Percentiles rank a stretch among this genome's conserved stretches.
These are phyloP conservation scores for Reticulitermes speratus DNA, from an alignment of 1,140 invertebrate genomes.

Conservation along the genomic window DNA sequence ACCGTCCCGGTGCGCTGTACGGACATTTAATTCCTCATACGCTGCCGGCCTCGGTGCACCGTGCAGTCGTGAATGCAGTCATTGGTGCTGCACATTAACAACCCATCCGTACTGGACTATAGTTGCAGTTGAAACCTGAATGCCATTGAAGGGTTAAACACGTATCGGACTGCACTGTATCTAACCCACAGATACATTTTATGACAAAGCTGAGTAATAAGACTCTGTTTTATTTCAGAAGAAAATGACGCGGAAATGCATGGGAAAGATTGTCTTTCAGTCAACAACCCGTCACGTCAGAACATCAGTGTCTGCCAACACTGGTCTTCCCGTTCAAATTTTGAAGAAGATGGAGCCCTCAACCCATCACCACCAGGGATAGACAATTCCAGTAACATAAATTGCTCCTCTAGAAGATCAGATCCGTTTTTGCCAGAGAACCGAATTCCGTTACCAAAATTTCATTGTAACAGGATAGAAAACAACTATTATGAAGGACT, in stretches of 20 bases:
- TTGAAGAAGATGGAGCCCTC: neutral
- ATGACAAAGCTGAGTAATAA: no score
- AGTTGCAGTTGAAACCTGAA: no score
- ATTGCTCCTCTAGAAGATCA: neutral
- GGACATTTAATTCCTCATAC: no score
- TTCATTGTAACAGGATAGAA: neutral
- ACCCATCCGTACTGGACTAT: no score
- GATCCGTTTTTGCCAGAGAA: conserved; percentile 34
- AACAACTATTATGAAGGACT: neutral
- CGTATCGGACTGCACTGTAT: no score
- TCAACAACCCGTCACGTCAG: neutral
- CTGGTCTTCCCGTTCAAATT: neutral
- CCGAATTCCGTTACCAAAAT: conserved; percentile 29
- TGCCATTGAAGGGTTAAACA: no score
- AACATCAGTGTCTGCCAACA: neutral
- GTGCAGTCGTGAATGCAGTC: no score
- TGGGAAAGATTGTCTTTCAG: neutral
- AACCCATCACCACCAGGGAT: neutral
- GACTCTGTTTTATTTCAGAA: neutral
- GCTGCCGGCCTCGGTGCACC: no score
- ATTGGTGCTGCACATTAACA: no score
- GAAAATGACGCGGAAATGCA: neutral
- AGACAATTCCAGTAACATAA: neutral
- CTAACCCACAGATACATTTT: no score
- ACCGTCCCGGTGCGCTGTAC: no score